Percentiles rank a stretch among this genome's conserved stretches.
phyloP scores from a whole-genome alignment of 2,888 invertebrate species.

The Poecilobothrus nobilitatus region DNA sequence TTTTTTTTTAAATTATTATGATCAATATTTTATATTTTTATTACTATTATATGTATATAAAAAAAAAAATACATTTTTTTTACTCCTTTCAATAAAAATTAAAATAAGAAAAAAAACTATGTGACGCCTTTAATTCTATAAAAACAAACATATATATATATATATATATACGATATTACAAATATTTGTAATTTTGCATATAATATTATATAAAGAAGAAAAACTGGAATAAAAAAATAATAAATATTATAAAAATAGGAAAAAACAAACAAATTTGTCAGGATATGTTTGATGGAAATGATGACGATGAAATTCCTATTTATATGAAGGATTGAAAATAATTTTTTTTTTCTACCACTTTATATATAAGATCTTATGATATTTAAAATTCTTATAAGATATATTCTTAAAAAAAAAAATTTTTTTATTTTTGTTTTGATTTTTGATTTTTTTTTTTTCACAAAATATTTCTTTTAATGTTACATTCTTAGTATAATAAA shows the following conservation, averaged over 20 bases:
- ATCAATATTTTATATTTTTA: too few relatives aligned
- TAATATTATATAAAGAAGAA: too few relatives aligned
- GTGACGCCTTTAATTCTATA: not conserved
- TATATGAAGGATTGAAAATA: not conserved
- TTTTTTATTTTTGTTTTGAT: not conserved
- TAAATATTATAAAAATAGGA: not conserved
- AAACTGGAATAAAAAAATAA: not conserved
- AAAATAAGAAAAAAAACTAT: not conserved
- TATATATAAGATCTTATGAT: not conserved
- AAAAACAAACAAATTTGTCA: not conserved
- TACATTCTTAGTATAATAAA: not conserved
- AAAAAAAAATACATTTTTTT: too few relatives aligned
- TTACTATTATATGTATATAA: too few relatives aligned
- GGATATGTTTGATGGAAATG: constrained; percentile 5
- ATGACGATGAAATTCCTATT: not conserved
- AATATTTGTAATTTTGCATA: not conserved
- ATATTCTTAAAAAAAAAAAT: not conserved
- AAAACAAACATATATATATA: not conserved
- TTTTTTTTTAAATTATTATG: too few relatives aligned
- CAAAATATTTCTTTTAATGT: not conserved
- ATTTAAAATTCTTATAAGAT: not conserved
- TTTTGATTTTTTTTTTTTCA: not conserved
- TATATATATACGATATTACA: not conserved
- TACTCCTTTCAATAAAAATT: not conserved
- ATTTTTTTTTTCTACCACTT: not conserved